These are phyloP conservation scores for Toxotes lorentzi DNA, from an alignment of 2,797 vertebrate species.

Conservation along the genomic window DNA sequence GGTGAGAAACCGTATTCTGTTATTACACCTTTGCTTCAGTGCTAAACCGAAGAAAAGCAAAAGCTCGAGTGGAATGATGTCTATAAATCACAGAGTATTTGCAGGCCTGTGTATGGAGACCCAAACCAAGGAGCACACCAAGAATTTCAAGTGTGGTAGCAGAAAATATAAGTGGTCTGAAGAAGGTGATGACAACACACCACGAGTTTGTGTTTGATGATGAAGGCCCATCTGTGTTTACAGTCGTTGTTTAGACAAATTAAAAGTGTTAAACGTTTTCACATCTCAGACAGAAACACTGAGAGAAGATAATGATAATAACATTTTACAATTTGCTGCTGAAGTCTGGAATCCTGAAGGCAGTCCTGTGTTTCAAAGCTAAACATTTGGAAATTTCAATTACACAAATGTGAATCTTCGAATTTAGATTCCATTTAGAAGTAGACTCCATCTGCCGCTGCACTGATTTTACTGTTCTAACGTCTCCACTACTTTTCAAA, in stretches of 20 bases:
- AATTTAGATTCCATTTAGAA: background rate
- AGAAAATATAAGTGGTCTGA: background rate
- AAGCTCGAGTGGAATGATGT: conserved; percentile 33
- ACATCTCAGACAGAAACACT: conserved; percentile 9
- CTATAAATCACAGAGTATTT: conserved; percentile 65
- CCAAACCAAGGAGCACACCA: conserved; percentile 14
- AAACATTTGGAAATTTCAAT: conserved; percentile 17
- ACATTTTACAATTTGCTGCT: conserved; percentile 6
- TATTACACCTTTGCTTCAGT: conserved; percentile 44
- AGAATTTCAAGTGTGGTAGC: conserved; percentile 1
- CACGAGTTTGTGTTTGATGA: background rate
- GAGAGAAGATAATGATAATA: conserved; percentile 1
- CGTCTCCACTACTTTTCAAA: background rate
- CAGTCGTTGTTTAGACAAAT: background rate
- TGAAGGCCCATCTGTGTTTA: conserved; percentile 43
- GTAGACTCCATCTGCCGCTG: conserved; percentile 32
- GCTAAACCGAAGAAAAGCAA: conserved; percentile 6
- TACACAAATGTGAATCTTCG: background rate
- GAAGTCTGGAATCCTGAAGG: conserved; percentile 7
- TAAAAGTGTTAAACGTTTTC: background rate
- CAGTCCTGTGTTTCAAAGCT: background rate
- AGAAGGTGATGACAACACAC: conserved; percentile 9
- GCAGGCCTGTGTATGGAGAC: conserved; percentile 32
- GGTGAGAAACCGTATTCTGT: conserved; percentile 27
- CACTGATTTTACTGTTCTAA: background rate